Evolutionary conservation across 1,140 invertebrate genomes (phyloP), one percentile per base, ranked within the genome.

Genomic region (Copidosoma floridanum): DNA sequence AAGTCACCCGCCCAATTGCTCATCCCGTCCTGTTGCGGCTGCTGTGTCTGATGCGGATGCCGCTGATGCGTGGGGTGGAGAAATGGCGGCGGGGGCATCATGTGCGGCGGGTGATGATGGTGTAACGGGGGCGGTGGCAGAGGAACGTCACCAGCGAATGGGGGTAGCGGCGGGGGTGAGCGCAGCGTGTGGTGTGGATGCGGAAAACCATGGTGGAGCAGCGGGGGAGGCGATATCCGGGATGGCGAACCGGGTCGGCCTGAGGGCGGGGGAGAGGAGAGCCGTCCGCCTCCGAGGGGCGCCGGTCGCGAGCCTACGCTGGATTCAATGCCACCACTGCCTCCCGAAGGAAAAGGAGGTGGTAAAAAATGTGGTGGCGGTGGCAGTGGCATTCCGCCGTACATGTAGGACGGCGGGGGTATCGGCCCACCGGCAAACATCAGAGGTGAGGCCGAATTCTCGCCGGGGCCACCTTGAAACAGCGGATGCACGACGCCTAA

Each of bases 221-320:
- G 67, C 50, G 68, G 62, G 14, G 71, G 69, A 2, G 73, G 69
- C 18, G 72, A 69, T 18, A 74, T 41, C n/a, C 68, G 73, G 3
- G 70, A 70, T n/a, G 76, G 71, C 11, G 71, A 70, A 60, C 67
- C 41, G 64, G 52, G 8, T 8, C 29, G 29, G 29, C 6, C 63
- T 60, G 16, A 73, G 71, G 7, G 85, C 20, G 85, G 85, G 3
- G 85, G 85, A 4, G 86, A 87, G 5, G 86, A 85, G 71, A 87
- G 77, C 51, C 86, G 77, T 46, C 86, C 78, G 5, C 85, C 86
- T 21, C 81, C 81, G 5, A 88, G 65, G 11, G 86, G 85, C 24
- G 86, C 83, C 16, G 85, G 85, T 47, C 86, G 84, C 84, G 62
- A 50, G 18, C 66, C 46, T 23, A 37, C 27, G n/a, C n/a, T n/a